Percentiles rank a stretch among this genome's conserved stretches.
Conservation (phyloP, 2,797 vertebrate species). For the Cossypha dichroa region DNA sequence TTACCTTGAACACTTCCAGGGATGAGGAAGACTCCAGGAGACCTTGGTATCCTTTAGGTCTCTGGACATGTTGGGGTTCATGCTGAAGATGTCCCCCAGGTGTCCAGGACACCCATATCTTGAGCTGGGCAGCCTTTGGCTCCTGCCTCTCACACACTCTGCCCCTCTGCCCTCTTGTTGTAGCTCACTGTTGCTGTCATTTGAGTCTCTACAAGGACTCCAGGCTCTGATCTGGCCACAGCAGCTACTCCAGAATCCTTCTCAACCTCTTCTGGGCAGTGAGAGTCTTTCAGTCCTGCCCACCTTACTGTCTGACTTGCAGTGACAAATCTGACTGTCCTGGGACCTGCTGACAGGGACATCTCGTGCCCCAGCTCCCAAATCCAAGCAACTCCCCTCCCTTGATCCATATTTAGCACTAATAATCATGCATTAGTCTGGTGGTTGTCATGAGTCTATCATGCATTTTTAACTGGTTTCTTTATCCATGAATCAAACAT, state of each 20-base stretch:
- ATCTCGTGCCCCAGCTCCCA: neutral
- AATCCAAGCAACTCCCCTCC: neutral
- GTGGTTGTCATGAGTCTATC: neutral
- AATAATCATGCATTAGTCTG: neutral
- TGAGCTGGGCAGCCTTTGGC: neutral
- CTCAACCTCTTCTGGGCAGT: neutral
- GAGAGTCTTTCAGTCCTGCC: neutral
- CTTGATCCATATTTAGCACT: neutral
- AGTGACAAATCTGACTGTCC: accelerated
- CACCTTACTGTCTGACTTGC: neutral
- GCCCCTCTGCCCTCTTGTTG: neutral
- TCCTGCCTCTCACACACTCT: neutral
- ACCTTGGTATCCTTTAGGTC: neutral
- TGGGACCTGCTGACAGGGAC: neutral
- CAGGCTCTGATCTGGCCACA: neutral
- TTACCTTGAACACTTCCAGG: neutral
- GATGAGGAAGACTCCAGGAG: neutral
- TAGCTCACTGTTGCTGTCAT: neutral
- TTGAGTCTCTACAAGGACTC: neutral
- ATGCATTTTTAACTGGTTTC: slow-evolving; percentile 47
- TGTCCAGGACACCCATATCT: neutral
- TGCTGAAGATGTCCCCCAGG: neutral
- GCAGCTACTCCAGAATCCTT: neutral
- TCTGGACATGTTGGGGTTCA: neutral
- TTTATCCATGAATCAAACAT: slow-evolving; percentile 45